Evolutionary conservation across 2,113 vertebrate genomes (phyloP).

Genomic region (Stercorarius parasiticus): DNA sequence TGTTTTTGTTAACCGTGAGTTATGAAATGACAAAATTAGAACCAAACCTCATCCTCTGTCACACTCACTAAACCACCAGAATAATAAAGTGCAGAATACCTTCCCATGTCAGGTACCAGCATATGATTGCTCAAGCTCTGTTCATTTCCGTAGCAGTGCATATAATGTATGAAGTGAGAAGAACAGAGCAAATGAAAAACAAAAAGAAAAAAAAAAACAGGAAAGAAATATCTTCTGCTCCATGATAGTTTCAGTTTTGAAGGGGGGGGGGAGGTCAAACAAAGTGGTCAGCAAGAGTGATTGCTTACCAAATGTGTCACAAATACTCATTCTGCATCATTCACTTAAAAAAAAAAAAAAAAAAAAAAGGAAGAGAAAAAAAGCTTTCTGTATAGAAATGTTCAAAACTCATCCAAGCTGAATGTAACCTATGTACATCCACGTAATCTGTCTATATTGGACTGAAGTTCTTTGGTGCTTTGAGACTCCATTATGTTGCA

Average conservation of each 20-base stretch:
- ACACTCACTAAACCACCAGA: not conserved
- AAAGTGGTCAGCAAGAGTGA: not conserved
- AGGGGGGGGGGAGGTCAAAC: not conserved
- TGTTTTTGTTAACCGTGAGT: constrained; percentile 37
- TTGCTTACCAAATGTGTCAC: not conserved
- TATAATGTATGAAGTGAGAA: not conserved
- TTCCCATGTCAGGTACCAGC: constrained; percentile 28
- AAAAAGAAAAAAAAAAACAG: not conserved
- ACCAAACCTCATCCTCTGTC: not conserved
- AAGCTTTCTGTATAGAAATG: not conserved
- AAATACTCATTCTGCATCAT: not conserved
- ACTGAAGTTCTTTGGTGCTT: constrained; percentile 35
- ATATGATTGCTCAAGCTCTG: constrained; percentile 4
- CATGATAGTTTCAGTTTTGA: not conserved
- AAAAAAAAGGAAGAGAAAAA: not conserved
- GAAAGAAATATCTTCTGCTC: not conserved
- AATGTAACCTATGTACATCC: not conserved
- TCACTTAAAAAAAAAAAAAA: not conserved
- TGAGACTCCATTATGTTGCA: constrained; percentile 57
- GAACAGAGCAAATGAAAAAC: not conserved
- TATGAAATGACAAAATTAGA: constrained; percentile 25
- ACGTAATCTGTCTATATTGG: not conserved
- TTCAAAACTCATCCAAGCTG: constrained; percentile 16
- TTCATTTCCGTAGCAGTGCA: not conserved
- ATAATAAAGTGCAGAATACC: constrained; percentile 37